Conservation (phyloP, 2,113 vertebrate genomes). For the Leucopternis melanops region DNA sequence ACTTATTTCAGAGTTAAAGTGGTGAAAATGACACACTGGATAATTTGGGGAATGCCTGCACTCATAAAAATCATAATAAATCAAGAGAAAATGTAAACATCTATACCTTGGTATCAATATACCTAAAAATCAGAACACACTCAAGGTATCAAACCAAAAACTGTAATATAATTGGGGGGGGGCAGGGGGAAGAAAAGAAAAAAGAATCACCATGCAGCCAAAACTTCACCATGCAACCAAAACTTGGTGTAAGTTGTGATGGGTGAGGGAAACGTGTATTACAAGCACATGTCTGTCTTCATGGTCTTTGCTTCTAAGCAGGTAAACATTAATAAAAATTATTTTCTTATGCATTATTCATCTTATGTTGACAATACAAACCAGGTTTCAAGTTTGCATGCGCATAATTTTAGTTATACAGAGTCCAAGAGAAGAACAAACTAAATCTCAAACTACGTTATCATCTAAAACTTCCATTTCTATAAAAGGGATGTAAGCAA, state of each 20-base stretch:
- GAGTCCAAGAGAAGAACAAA: background rate
- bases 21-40: background rate
- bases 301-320: background rate
- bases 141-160: background rate
- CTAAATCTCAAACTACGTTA: background rate
- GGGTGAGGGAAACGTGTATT: background rate
- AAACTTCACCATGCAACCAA: background rate
- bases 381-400: background rate
- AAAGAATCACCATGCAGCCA: background rate
- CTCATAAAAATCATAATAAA: background rate
- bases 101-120: background rate
- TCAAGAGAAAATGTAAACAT: background rate
- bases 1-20: background rate
- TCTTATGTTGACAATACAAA: background rate
- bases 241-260: background rate
- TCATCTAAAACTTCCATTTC: background rate
- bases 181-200: accelerated
- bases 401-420: background rate
- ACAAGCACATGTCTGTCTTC: background rate
- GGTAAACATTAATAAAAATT: background rate
- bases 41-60: background rate
- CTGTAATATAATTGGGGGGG: background rate
- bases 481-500: background rate
- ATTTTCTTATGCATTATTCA: background rate
- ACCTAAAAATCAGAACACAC: background rate